Conservation (phyloP, 1,140 invertebrate genomes). For the Armadillidium nasatum region DNA sequence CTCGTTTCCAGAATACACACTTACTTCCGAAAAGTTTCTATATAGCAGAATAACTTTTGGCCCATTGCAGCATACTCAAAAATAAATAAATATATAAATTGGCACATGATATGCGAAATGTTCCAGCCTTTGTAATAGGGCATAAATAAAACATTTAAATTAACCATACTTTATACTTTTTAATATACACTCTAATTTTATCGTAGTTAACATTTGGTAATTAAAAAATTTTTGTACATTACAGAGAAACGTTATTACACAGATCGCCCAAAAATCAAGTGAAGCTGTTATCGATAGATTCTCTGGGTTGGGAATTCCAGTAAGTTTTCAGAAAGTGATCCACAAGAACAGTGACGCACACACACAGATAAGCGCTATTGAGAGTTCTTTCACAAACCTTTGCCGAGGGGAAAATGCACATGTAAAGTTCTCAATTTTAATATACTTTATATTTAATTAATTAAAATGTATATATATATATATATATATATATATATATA, state of each 20-base stretch:
- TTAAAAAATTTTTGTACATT: too few relatives aligned
- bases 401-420: constrained; percentile 33
- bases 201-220: too few relatives aligned
- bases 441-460: too few relatives aligned
- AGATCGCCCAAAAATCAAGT: constrained; percentile 32
- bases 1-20: too few relatives aligned
- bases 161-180: neutral
- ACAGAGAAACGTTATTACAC: constrained; percentile 33
- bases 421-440: constrained; percentile 17
- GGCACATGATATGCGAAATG: neutral
- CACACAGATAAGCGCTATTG: constrained; percentile 20
- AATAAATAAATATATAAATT: too few relatives aligned
- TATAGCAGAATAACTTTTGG: too few relatives aligned
- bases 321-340: constrained; percentile 36
- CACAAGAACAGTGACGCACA: constrained; percentile 18
- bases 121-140: neutral
- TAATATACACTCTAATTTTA: too few relatives aligned
- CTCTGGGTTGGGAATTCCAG: constrained; percentile 41
- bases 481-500: neutral
- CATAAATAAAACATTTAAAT: neutral
- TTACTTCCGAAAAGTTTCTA: too few relatives aligned
- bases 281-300: constrained; percentile 33
- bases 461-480: neutral
- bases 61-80: too few relatives aligned
- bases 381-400: constrained; percentile 20